Base-by-base conservation (phyloP, 2,113 vertebrate species). In the Ellobius talpinus region DNA sequence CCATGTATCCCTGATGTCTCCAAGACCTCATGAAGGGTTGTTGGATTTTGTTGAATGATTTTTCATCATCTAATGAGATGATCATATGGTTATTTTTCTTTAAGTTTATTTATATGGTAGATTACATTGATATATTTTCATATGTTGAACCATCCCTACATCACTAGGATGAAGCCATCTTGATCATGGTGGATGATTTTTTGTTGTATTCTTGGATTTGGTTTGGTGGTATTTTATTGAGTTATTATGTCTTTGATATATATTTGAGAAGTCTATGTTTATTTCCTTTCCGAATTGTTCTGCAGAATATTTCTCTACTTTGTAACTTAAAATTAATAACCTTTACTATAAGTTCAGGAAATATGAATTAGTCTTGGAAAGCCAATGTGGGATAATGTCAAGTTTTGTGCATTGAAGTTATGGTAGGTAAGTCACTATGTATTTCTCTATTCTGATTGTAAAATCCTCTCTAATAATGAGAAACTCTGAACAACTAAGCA, bases 401-500 rank as follows among this genome's bases (percentile, higher is more conserved):
- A 19, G 78, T 92, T 94, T 65, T 50, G 3, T 92, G 47, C 26
- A 33, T 89, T 93, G 47, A 85, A 74, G 47, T 70, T 82, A 4
- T 58, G 42, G 26, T 79, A 19, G 2, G 8, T 55, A 84, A 19
- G 47, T 47, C 73, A 8, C 87, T 74, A 87, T 9, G 87, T 93
- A 88, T 72, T 93, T 91, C 23, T 74, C 1, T 93, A 29, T 2
- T n/a, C 6, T 72, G 7, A 3, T 58, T 94, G 10, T 77, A 93
- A 95, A 97, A 87, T n/a, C 87, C 8, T 74, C 12, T 66, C 33
- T 65, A 89, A 70, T 16, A 79, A 87, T 63, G 23, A 94, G 63
- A 26, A 81, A 93, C 7, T 87, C 2, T 89, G n/a, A 84, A 90
- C n/a, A 17, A 68, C 39, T 70, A 91, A 92, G 78, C 7, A 76